Evolutionary conservation across 2,888 invertebrate species (phyloP).

Genomic region (Sepioteuthis lessoniana): DNA sequence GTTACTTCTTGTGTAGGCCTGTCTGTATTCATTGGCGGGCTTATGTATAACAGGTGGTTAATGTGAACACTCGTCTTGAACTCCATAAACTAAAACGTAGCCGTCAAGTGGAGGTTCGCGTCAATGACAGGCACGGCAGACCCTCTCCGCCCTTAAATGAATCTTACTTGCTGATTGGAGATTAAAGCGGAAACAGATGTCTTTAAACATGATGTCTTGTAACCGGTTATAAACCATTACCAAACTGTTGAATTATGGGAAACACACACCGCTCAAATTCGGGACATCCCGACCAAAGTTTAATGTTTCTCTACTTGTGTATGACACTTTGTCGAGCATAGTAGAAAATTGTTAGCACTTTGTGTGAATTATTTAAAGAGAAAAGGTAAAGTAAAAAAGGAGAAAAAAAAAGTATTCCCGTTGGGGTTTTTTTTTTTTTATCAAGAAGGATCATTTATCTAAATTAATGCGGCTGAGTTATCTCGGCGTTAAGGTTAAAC

Average conservation of each 20-base stretch:
- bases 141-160: neutral
- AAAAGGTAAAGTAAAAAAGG: too few species aligned
- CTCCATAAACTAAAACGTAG: neutral
- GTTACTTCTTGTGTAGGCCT: too few species aligned
- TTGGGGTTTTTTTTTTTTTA: too few species aligned
- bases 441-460: too few species aligned
- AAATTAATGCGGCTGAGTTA: too few species aligned
- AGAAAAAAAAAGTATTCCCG: too few species aligned
- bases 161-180: neutral
- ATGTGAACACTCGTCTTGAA: neutral
- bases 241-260: neutral
- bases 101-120: constrained; percentile 17
- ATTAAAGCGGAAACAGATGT: neutral
- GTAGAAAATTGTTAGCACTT: too few species aligned
- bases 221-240: neutral
- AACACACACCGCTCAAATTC: neutral
- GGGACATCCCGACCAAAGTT: neutral
- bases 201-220: constrained; percentile 1
- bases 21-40: too few species aligned
- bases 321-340: too few species aligned
- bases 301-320: too few species aligned
- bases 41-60: neutral
- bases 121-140: neutral
- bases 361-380: too few species aligned
- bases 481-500: too few species aligned